Evolutionary conservation across 64 coral and sea anemone genomes (phyloP).

Genomic region (Montipora capricornis): DNA sequence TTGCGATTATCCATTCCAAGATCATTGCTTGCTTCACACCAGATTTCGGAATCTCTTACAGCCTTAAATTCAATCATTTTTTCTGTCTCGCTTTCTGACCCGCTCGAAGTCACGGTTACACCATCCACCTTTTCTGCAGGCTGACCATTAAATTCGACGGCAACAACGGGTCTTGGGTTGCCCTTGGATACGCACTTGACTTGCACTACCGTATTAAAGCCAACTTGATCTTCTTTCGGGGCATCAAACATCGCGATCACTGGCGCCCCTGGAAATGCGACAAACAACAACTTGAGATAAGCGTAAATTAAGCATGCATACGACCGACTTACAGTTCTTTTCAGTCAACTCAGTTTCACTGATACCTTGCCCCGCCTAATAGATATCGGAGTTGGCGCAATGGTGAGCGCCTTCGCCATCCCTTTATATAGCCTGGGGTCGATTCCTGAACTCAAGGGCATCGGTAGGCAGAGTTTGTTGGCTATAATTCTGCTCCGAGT

Average conservation of each 20-base stretch:
- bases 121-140: background rate
- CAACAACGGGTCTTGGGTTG: conserved; percentile 29
- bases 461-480: too few species aligned
- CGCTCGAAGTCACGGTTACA: background rate
- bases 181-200: conserved; percentile 53
- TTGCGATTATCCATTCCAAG: conserved; percentile 34
- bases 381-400: too few species aligned
- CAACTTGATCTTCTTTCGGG: background rate
- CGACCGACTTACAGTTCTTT: background rate
- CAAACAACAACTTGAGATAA: background rate
- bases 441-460: too few species aligned
- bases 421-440: too few species aligned
- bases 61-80: conserved; percentile 42
- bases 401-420: too few species aligned
- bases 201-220: background rate
- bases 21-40: conserved; percentile 51
- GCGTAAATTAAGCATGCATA: background rate
- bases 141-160: conserved; percentile 26
- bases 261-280: background rate
- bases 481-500: too few species aligned
- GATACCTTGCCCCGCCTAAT: too few species aligned
- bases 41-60: conserved; percentile 15
- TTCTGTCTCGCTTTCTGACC: background rate
- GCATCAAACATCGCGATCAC: background rate
- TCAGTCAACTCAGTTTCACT: background rate